Base-by-base conservation (phyloP, 2,797 vertebrate genomes). In the Synanceia verrucosa region DNA sequence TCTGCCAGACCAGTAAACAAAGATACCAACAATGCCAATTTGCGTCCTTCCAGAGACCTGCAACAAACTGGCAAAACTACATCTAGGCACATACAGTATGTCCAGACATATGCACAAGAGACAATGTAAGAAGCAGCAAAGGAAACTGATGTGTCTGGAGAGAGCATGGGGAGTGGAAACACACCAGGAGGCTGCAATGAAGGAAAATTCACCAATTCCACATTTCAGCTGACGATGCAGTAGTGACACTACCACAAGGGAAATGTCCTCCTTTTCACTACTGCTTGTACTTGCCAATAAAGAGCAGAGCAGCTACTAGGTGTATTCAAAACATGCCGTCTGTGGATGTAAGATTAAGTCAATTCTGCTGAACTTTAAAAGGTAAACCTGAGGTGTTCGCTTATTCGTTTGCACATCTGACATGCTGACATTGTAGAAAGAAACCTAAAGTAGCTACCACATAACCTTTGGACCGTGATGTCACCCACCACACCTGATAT, bases 381-480 rank as follows among this genome's bases (percentile, higher is more conserved):
- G 47, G 16, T 48, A n/a, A 60, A 52, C 31, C 43, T 57, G 16
- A 23, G 2, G 29, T n/a, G 33, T 74, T 53, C 63, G 18, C 57
- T 28, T 59, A n/a, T 50, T 24, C 57, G 68, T 47, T 60, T 65
- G 39, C 43, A 47, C 39, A 50, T 31, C 1, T 41, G 29, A 70
- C 44, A 70, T 37, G 29, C 10, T 64, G 19, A 70, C 69, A 65
- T n/a, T 47, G 61, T 9, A 58, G 21, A 70, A n/a, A 65, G 64
- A 7, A 55, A 57, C 36, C 29, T 61, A 19, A 57, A 24, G 1
- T n/a, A 37, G 56, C 37, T 39, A 47, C 59, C 26, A 58, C 23
- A 56, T 43, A 63, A 90, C 74, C 73, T 83, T 29, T 87, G 81
- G 64, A 76, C 67, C 61, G 36, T 81, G 70, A 86, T 81, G 73